Base-by-base conservation (phyloP, 1,140 invertebrate species). In the Octopus sinensis region DNA sequence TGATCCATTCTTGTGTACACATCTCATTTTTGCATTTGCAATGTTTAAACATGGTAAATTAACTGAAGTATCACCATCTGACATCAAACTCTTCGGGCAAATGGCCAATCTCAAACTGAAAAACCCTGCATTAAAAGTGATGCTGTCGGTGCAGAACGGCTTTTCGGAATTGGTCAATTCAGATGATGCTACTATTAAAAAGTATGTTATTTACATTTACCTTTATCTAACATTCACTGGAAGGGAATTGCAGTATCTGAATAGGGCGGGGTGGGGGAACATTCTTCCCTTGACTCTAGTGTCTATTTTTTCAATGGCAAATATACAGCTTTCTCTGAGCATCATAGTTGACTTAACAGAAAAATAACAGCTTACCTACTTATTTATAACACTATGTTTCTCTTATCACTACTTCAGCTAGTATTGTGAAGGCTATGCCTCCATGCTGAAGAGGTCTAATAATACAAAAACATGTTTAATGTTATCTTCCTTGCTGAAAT, bases 1-100 rank as follows among this genome's bases (percentile, higher is more conserved):
- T 10, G 80, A 77, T 4, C 62, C 80, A 73, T 17, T 71, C 53
- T 43, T 79, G 30, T 83, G 80, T 56, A 80, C 83, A 6, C 83
- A 83, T 56, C 17, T 83, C 13, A 52, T 82, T 4, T 83, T 81
- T 76, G 83, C 83, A 4, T 83, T 83, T 80, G 83, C 80, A 30
- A 79, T 71, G 75, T 13, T 83, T 13, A 54, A 78, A 51, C 54
- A 52, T 73, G 7, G 51, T 43, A 23, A 80, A 77, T 17, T 83
- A 30, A 68, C 43, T 7, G 12, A 80, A 53, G 71, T 76, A 1
- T 75, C 71, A 13, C 13, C 53, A 54, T 51, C 76, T 17, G 54
- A 81, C 54, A 7, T 53, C 30, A 23, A 80, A 52, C n/a, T 23
- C 9, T 81, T 71, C 76, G 23, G 9, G 5, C 76, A 73, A 13